phyloP scores from a whole-genome alignment of 2,888 invertebrate genomes.

The Platerodrilus igneus region DNA sequence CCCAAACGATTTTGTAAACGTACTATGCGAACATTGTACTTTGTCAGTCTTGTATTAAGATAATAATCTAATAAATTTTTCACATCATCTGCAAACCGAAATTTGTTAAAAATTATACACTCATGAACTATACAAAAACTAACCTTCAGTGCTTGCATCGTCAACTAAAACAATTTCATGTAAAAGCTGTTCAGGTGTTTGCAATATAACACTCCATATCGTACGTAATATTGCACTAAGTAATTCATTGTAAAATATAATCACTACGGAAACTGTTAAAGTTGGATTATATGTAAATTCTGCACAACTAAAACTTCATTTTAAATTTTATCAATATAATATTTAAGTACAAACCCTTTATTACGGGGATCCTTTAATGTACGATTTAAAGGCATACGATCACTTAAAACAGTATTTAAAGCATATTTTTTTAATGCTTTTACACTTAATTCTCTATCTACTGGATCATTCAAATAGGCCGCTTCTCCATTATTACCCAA shows the following conservation, averaged over 20 bases:
- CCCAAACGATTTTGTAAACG: conserved; percentile 74
- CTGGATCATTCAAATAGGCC: conserved; percentile 61
- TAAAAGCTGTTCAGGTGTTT: conserved; percentile 64
- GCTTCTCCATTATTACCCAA: conserved; percentile 70
- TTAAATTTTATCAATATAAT: conserved; percentile 35
- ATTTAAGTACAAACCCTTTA: conserved; percentile 47
- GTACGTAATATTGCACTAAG: conserved; percentile 73
- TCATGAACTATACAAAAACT: conserved; percentile 18
- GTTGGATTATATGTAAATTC: conserved; percentile 58
- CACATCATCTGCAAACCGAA: conserved; percentile 55
- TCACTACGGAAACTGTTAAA: conserved; percentile 63
- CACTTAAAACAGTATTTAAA: conserved; percentile 83
- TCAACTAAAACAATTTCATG: conserved; percentile 94
- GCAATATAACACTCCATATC: conserved; percentile 82
- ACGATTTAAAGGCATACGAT: conserved; percentile 80
- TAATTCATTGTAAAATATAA: conserved; percentile 75
- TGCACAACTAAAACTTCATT: conserved; percentile 55
- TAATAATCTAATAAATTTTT: conserved; percentile 77
- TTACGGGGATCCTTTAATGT: conserved; percentile 63
- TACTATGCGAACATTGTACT: conserved; percentile 65
- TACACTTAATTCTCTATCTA: conserved; percentile 65
- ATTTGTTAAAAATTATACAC: conserved; percentile 9
- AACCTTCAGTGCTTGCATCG: conserved; percentile 78
- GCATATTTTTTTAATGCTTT: conserved; percentile 76
- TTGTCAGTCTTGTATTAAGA: conserved; percentile 65